Base-by-base conservation (phyloP, 2,888 invertebrate species). In the Prenolepis imparis region DNA sequence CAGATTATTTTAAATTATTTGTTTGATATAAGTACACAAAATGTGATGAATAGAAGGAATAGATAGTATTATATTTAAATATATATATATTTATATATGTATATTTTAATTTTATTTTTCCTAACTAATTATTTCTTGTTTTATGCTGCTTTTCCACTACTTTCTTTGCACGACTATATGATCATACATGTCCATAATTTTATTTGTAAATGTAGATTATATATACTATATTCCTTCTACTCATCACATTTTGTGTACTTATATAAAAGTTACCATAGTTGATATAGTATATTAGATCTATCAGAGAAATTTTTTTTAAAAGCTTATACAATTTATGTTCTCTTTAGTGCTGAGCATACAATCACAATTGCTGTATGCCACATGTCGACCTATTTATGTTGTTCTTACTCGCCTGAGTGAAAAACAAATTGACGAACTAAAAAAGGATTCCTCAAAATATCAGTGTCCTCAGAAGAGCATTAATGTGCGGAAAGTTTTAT, bases 351-450 rank as follows among this genome's bases (percentile, higher is more conserved):
- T 94, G 78, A 92, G 91, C 81, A 88, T 94, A 63, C 90, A 91
- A 52, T 93, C 94, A 15, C 96, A 96, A 91, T 91, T 96, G 84
- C 92, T 96, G 77, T 94, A 95, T 78, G 92, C 96, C 48, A 95
- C 95, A 81, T 96, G 96, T 91, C 95, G 94, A 91, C 95, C 95
- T 0, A 91, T 96, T 55, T 93, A 95, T 64, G 96, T 96, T 5
- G 91, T 95, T 28, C 84, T 96, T 36, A 94, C 95, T 11, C 94
- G 94, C 57, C 95, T 96, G 94, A 95, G 95, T 4, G 83, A 92
- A 44, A 91, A 95, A 55, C 95, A 95, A 72, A 95, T 96, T 78
- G 93, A 95, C 15, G 95, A 95, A 73, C 74, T 93, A 11, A 91
- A 91, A 41, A 88, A 75, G 11, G 85, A 93, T 81, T 92, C 93